Evolutionary conservation across 2,888 invertebrate genomes (phyloP), one percentile per base, ranked within the genome.

Genomic region (Callyntrura guangdongensis): DNA sequence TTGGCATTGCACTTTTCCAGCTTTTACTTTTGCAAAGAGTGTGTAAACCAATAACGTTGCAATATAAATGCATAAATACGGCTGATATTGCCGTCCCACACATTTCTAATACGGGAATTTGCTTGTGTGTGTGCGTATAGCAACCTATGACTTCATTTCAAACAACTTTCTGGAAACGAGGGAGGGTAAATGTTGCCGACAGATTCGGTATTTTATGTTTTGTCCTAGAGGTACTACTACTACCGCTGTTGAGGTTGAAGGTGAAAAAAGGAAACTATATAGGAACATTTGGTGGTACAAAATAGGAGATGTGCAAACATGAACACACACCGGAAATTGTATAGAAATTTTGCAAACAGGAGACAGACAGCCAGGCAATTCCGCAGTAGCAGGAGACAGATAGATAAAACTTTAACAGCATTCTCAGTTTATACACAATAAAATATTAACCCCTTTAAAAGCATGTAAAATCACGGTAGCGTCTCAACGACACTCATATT

Each of bases 1-100:
- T 77, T 77, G 77, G 77, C 77, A 77, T 25, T 77, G 53, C 77
- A 77, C 49, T 77, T 77, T 74, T 56, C 77, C 45, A 20, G 17
- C 74, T 20, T 36, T 67, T 25, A 14, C 67, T 72, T 72, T 72
- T 47, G 8, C 47, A 59, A 17, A 59, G 56, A 59, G 59, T n/a
- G 59, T n/a, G 59, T 4, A 17, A 59, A n/a, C 14, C 53, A 53
- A 53, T n/a, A 36, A 36, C 36, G 36, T 53, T 53, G 61, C 11
- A 64, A 64, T 8, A 64, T 22, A 64, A 64, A 64, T 64, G 64
- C 64, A 64, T 61, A 1, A 8, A 61, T 8, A 61, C 61, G 17
- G 3, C 8, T 36, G 2, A 61, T 17, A 17, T 6, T 1, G 61
- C 20, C 17, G 1, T 61, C 20, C 20, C 20, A 8, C 59, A 59